Percentiles rank a stretch among this genome's conserved stretches.
These are phyloP conservation scores for Babyrousa celebensis DNA, from an alignment of 2,797 vertebrate species.

Conservation along the genomic window DNA sequence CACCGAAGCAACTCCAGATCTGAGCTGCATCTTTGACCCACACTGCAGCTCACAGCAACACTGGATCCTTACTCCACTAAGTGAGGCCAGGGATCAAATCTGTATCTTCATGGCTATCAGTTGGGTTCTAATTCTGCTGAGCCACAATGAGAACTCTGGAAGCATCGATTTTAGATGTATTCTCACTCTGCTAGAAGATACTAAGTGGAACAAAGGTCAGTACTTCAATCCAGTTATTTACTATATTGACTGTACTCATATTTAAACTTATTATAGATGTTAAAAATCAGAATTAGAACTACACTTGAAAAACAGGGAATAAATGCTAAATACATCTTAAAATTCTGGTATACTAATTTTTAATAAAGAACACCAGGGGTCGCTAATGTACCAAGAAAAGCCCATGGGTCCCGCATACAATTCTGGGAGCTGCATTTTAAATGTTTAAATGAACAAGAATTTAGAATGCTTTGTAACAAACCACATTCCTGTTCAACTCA, in stretches of 20 bases:
- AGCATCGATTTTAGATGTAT: background rate
- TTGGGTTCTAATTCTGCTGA: no score
- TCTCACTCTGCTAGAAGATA: conserved; percentile 10
- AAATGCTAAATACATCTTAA: conserved; percentile 20
- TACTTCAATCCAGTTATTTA: background rate
- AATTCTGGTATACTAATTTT: conserved; percentile 43
- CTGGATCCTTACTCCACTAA: no score
- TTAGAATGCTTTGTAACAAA: conserved; percentile 59
- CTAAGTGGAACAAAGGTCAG: background rate
- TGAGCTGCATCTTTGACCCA: no score
- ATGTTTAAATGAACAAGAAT: conserved; percentile 45
- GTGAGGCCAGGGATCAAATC: no score
- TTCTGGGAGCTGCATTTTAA: conserved; percentile 33
- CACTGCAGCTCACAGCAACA: no score
- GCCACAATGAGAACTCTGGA: no score
- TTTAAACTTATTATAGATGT: background rate
- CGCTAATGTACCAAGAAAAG: conserved; percentile 69
- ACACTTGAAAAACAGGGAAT: conserved; percentile 49
- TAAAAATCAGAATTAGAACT: conserved; percentile 54
- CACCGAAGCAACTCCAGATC: no score
- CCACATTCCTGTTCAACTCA: conserved; percentile 35
- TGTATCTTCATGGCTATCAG: no score
- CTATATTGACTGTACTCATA: background rate
- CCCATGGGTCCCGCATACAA: background rate
- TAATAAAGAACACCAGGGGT: conserved; percentile 70